Base-by-base conservation (phyloP, 2,888 invertebrate species). In the Ormyrus nitidulus region DNA sequence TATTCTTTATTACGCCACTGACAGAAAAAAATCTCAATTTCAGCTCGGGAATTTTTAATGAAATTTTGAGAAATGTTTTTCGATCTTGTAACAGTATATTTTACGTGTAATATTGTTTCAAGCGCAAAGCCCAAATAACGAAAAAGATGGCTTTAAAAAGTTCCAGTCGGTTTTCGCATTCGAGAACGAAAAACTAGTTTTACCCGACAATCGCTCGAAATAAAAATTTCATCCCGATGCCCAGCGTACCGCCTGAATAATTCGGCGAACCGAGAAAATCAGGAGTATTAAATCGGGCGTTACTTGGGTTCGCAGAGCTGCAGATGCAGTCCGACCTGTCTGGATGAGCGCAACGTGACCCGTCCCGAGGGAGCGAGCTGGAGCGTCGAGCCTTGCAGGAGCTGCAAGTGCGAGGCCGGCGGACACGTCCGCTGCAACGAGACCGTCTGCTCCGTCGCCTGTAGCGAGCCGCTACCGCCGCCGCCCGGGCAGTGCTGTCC, bases 371-470 rank as follows among this genome's bases (percentile, higher is more conserved):
- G 89, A 73, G 81, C 87, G 34, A 85, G 84, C 62, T 90, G 89
- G 90, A 85, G 85, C 77, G 86, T 84, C 48, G 87, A 89, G 79
- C 84, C 86, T 65, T 90, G 90, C 82, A 86, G 86, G 58, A 86
- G 85, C 59, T 90, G 90, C 85, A 84, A 81, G 49, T 90, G 90
- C 84, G 88, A 89, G 66, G 44, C 83, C 64, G 85, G 85, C 70
- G 89, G 89, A 51, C 84, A 85, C 74, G 85, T 89, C 74, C 86
- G 83, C 82, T 90, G 90, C 84, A 88, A 87, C 75, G 86, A 88
- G 80, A 90, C 88, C 65, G 83, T 89, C 64, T 90, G 90, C 84
- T 87, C 87, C 75, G 84, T 88, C 46, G 87, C 86, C 59, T 89
- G 90, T 81, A 81, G 78, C 83, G 85, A 89, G 79, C 88, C 89